Evolutionary conservation across 2,888 invertebrate species (phyloP).

Genomic region (Pandemis cinnamomeana): DNA sequence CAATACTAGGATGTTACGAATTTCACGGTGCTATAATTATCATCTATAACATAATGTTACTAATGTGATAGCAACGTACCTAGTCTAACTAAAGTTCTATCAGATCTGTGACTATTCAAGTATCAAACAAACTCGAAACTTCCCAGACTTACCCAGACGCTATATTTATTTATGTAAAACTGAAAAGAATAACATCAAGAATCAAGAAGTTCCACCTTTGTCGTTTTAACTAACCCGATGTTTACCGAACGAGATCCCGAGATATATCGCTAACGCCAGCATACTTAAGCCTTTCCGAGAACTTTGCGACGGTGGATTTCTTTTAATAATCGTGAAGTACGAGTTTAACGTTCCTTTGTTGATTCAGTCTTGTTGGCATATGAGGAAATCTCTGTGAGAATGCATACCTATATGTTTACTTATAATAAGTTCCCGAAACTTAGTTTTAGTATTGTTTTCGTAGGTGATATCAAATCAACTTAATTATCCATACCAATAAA

Average conservation of each 20-base stretch:
- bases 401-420: neutral
- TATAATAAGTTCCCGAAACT: neutral
- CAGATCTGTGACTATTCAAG: neutral
- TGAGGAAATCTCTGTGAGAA: neutral
- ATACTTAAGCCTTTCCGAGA: conserved; percentile 58
- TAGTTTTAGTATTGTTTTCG: neutral
- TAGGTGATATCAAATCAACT: neutral
- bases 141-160: neutral
- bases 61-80: neutral
- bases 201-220: neutral
- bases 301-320: conserved; percentile 57
- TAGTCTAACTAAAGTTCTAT: neutral
- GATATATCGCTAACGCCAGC: conserved; percentile 50
- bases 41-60: neutral
- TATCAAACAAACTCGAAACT: neutral
- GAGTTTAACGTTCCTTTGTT: conserved; percentile 38
- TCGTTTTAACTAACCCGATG: conserved; percentile 13
- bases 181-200: neutral
- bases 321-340: conserved; percentile 54
- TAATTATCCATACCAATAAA: no score
- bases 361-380: conserved; percentile 37
- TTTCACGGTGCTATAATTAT: conserved; percentile 14
- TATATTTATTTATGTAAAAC: neutral
- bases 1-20: conserved; percentile 24
- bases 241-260: conserved; percentile 45